Evolutionary conservation across 23 tunicate genomes (phyloP), one percentile per base, ranked within the genome.

Genomic region (Trididemnum clinides): DNA sequence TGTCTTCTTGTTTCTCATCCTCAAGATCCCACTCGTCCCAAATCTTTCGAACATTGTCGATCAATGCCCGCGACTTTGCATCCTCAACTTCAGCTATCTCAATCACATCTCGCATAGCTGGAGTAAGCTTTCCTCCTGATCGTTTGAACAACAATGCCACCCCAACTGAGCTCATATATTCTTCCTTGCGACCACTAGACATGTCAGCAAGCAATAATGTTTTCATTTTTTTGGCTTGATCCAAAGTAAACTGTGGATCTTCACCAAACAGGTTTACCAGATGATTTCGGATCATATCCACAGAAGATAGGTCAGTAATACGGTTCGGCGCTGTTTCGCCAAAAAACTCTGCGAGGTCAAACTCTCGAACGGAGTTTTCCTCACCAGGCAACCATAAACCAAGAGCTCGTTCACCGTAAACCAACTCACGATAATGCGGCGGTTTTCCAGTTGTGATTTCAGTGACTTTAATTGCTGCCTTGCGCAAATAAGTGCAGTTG

Each of bases 21-120:
- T 12, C 6, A 1, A 78, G 34, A 29, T 78, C 83, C 83, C 83
- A 78, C 51, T 78, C 83, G 26, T 78, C 83, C 83, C 83, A 78
- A 20, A 78, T 78, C 51, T 34, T 35, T 18, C 83, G 20, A 2
- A 78, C 83, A 50, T 78, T 22, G 3, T 50, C 22, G 26, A 78
- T 19, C 20, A 78, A 28, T 2, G 12, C 34, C 29, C 51, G 18
- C 35, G 49, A 18, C 1, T 78, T 66, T 4, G 69, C 21, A 78
- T 78, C 66, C 2, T 51, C 29, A 2, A 78, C n/a, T 6, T 54
- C 29, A 51, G 66, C 66, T 78, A 50, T 51, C 28, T 54, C 66
- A 12, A 78, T 78, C 36, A 32, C 25, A 12, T 78, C 83, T 6
- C 69, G 3, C 83, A 78, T 78, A 2, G 50, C 50, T 34, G 36